Conservation (phyloP, 2,797 vertebrate genomes). For the Sebastes diaconus region DNA sequence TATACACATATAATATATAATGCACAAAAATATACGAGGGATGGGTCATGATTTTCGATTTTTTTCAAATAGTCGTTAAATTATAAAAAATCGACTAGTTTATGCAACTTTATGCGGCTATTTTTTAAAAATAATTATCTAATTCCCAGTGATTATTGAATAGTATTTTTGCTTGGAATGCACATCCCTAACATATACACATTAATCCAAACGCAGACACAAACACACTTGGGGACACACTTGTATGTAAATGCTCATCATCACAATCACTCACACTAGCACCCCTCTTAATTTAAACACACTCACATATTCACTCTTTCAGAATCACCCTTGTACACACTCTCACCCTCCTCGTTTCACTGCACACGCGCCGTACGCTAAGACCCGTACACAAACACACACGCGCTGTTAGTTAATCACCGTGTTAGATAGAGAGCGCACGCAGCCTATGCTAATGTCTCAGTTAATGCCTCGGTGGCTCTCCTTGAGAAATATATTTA, state of each 20-base stretch:
- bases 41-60: too few species aligned
- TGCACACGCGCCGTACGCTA: not conserved
- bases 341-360: not conserved
- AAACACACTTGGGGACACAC: not conserved
- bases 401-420: conserved; percentile 51
- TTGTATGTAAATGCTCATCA: not conserved
- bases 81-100: too few species aligned
- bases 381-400: conserved; percentile 18
- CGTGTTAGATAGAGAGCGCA: conserved; percentile 34
- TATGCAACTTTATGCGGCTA: too few species aligned
- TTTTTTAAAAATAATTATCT: not conserved
- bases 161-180: too few species aligned
- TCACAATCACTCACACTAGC: not conserved
- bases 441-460: conserved; percentile 61
- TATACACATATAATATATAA: not conserved
- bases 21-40: not conserved
- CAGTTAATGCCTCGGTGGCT: conserved; percentile 61
- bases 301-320: not conserved
- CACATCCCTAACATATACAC: not conserved
- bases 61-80: too few species aligned
- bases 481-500: conserved; percentile 76
- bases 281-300: conserved; percentile 6
- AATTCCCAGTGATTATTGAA: too few species aligned
- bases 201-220: not conserved
- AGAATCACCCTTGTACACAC: not conserved